A percentile compares a stretch with the other conserved stretches of the same genome.
These are phyloP conservation scores for Pogonophryne albipinna DNA, from an alignment of 2,797 vertebrate species.

Conservation along the genomic window DNA sequence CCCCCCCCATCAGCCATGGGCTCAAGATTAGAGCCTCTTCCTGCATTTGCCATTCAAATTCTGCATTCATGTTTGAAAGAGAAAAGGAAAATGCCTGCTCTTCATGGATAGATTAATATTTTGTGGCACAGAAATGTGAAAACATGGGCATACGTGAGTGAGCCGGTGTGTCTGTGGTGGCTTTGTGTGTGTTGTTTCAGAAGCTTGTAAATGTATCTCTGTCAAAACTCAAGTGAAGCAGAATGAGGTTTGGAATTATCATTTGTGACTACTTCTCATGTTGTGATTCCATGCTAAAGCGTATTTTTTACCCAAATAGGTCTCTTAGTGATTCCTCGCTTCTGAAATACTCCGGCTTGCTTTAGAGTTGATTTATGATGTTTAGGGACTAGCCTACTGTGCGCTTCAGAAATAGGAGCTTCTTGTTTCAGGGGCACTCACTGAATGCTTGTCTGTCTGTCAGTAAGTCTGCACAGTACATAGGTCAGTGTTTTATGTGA, in stretches of 20 bases:
- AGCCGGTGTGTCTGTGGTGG: slow-evolving; percentile 27
- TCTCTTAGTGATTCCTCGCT: slow-evolving; percentile 5
- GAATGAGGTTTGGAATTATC: neutral
- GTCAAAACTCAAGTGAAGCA: slow-evolving; percentile 20
- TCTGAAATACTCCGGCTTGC: neutral
- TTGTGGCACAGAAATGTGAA: slow-evolving; percentile 71
- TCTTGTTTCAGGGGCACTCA: slow-evolving; percentile 61
- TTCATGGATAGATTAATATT: slow-evolving; percentile 75
- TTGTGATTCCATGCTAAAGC: slow-evolving; percentile 15
- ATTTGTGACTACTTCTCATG: slow-evolving; percentile 28
- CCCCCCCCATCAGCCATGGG: slow-evolving; percentile 67
- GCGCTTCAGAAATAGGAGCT: slow-evolving; percentile 63
- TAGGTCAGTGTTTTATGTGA: slow-evolving; percentile 80
- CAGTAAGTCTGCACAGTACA: slow-evolving; percentile 71
- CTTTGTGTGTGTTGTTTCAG: slow-evolving; percentile 4
- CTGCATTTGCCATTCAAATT: slow-evolving; percentile 74
- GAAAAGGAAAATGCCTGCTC: slow-evolving; percentile 64
- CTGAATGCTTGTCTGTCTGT: slow-evolving; percentile 60
- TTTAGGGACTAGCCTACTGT: slow-evolving; percentile 34
- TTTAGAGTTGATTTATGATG: slow-evolving; percentile 45
- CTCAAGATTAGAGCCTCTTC: slow-evolving; percentile 76
- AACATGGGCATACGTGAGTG: slow-evolving; percentile 61
- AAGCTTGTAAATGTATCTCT: slow-evolving; percentile 9
- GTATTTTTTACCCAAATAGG: neutral
- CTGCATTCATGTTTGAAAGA: slow-evolving; percentile 82